Conservation (phyloP, 2,888 invertebrate species). For the Lordiphosa fenestrarum region DNA sequence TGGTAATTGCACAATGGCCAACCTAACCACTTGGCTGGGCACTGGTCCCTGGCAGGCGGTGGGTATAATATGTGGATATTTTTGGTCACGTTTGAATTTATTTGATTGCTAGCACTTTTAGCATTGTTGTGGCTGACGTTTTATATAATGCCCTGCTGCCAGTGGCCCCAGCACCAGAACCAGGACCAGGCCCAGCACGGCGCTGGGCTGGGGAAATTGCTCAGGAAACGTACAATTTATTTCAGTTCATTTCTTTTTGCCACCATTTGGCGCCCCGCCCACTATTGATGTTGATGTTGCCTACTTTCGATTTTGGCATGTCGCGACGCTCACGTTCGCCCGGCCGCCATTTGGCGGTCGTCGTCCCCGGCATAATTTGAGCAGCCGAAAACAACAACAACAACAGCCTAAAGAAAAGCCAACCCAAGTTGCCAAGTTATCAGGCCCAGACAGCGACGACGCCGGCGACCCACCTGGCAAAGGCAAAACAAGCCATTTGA, state of each 20-base stretch:
- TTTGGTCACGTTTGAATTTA: conserved; percentile 77
- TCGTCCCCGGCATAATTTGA: conserved; percentile 70
- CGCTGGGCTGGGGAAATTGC: conserved; percentile 60
- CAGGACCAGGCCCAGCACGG: too few species aligned
- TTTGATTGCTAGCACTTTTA: conserved; percentile 76
- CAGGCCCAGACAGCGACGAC: conserved; percentile 45
- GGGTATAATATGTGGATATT: conserved; percentile 73
- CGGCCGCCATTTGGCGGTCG: conserved; percentile 67
- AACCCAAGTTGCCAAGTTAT: conserved; percentile 66
- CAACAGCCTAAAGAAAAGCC: conserved; percentile 15
- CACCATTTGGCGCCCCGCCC: conserved; percentile 53
- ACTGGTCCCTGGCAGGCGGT: background rate
- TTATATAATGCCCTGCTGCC: conserved; percentile 66
- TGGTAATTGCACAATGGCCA: conserved; percentile 33
- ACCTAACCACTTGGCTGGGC: conserved; percentile 30
- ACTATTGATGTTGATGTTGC: conserved; percentile 56
- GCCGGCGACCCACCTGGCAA: conserved; percentile 49
- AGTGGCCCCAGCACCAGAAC: conserved; percentile 39
- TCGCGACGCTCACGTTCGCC: conserved; percentile 63
- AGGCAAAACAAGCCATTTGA: conserved; percentile 65
- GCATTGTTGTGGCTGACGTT: conserved; percentile 74
- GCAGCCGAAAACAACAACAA: conserved; percentile 17
- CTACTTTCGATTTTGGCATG: conserved; percentile 74
- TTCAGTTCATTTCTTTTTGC: conserved; percentile 72
- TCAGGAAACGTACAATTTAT: conserved; percentile 75